These are phyloP conservation scores for Trichechus manatus DNA, from an alignment of 2,113 vertebrate genomes.

Conservation along the genomic window DNA sequence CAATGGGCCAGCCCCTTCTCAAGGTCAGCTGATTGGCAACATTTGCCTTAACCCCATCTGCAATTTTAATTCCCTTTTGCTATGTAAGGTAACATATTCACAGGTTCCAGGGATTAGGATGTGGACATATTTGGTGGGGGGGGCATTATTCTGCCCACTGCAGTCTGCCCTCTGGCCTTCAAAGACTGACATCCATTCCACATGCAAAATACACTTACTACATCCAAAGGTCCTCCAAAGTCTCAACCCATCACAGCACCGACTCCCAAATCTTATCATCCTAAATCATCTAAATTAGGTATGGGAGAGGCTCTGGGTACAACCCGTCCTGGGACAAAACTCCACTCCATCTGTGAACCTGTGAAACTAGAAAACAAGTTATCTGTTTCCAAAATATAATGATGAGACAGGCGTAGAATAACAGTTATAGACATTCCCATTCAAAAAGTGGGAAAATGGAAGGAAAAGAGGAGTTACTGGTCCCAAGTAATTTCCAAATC, in stretches of 20 bases:
- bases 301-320: accelerated
- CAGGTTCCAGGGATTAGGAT: too few species aligned
- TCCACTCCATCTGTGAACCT: neutral
- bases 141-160: accelerated
- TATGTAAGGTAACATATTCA: accelerated
- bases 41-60: too few species aligned
- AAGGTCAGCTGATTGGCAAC: accelerated
- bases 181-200: neutral
- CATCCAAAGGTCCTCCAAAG: neutral
- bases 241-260: neutral
- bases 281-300: neutral
- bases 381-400: accelerated
- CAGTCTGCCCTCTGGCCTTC: neutral
- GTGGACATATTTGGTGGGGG: neutral
- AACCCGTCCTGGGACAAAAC: accelerated
- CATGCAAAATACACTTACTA: accelerated
- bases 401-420: neutral
- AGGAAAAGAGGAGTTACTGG: neutral
- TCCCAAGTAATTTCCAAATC: neutral
- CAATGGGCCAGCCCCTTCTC: neutral
- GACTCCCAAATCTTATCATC: accelerated
- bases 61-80: neutral
- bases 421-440: accelerated
- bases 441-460: neutral
- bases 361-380: neutral